phyloP scores from a whole-genome alignment of 2,797 vertebrate genomes.

The Momotus momota region DNA sequence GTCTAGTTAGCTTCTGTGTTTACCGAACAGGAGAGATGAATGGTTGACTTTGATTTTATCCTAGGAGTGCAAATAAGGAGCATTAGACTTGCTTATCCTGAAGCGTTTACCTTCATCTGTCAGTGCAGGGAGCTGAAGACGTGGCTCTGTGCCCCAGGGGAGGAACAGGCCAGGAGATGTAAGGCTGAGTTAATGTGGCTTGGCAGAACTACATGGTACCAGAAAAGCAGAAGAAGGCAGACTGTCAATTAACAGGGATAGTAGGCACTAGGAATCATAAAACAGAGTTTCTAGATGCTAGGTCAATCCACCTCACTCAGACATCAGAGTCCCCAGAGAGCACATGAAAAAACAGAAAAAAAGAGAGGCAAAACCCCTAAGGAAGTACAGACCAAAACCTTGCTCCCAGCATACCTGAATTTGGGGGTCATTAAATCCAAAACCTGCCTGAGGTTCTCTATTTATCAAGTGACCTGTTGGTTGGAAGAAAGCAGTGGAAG shows the following conservation, averaged over 20 bases:
- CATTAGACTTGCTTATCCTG: constrained; percentile 54
- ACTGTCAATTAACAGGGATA: not conserved
- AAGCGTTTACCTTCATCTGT: constrained; percentile 60
- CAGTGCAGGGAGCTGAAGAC: constrained; percentile 5
- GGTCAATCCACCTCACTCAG: not conserved
- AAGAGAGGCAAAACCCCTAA: not conserved
- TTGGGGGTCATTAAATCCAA: not conserved
- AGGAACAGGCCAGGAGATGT: not conserved
- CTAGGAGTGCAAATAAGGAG: constrained; percentile 58
- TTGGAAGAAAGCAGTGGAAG: not conserved
- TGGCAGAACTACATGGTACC: not conserved
- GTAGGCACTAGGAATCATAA: not conserved
- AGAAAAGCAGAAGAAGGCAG: not conserved
- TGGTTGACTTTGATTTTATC: constrained; percentile 66
- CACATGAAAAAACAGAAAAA: not conserved
- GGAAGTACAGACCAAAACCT: not conserved
- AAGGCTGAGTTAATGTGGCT: not conserved
- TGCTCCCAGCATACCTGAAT: not conserved
- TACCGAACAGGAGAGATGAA: constrained; percentile 63
- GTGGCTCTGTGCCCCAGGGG: not conserved
- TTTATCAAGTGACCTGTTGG: not conserved
- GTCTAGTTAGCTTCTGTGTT: constrained; percentile 38
- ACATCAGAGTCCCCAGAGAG: not conserved
- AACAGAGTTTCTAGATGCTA: not conserved
- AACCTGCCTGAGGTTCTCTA: not conserved